These are phyloP conservation scores for Neodiprion pinetum DNA, from an alignment of 1,140 invertebrate species.

Conservation along the genomic window DNA sequence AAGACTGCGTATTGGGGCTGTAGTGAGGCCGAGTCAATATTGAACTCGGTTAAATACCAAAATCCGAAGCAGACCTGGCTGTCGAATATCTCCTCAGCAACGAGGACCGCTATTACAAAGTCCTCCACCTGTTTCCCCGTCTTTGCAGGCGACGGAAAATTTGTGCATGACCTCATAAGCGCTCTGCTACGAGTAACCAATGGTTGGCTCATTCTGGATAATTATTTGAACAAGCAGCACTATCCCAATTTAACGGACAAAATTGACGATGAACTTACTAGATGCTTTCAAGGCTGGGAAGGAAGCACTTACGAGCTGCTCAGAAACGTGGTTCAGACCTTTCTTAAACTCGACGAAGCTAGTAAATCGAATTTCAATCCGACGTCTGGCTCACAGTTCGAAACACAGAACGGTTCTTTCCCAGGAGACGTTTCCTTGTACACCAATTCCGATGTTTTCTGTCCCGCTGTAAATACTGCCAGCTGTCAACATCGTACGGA, in stretches of 20 bases:
- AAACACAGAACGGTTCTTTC: slow-evolving; percentile 38
- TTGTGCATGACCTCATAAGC: slow-evolving; percentile 49
- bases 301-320: slow-evolving; percentile 44
- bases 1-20: slow-evolving; percentile 48
- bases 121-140: slow-evolving; percentile 50
- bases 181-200: slow-evolving; percentile 51
- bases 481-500: slow-evolving; percentile 12
- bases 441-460: slow-evolving; percentile 43
- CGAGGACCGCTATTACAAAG: slow-evolving; percentile 49
- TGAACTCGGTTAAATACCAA: slow-evolving; percentile 35
- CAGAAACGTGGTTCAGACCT: slow-evolving; percentile 42
- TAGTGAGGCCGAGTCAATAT: slow-evolving; percentile 44
- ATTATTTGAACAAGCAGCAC: slow-evolving; percentile 54
- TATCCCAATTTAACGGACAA: slow-evolving; percentile 45
- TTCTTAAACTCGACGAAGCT: slow-evolving; percentile 42
- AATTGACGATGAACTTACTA: slow-evolving; percentile 39
- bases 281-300: slow-evolving; percentile 50
- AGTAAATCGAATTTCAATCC: slow-evolving; percentile 7
- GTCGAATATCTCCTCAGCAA: slow-evolving; percentile 43
- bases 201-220: slow-evolving; percentile 54
- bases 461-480: slow-evolving; percentile 18
- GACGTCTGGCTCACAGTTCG: slow-evolving; percentile 18
- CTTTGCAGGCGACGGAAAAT: slow-evolving; percentile 44
- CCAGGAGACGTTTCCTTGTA: slow-evolving; percentile 54
- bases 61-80: slow-evolving; percentile 40